Evolutionary conservation across 2,113 vertebrate species (phyloP).

Genomic region (Pterophyllum scalare): DNA sequence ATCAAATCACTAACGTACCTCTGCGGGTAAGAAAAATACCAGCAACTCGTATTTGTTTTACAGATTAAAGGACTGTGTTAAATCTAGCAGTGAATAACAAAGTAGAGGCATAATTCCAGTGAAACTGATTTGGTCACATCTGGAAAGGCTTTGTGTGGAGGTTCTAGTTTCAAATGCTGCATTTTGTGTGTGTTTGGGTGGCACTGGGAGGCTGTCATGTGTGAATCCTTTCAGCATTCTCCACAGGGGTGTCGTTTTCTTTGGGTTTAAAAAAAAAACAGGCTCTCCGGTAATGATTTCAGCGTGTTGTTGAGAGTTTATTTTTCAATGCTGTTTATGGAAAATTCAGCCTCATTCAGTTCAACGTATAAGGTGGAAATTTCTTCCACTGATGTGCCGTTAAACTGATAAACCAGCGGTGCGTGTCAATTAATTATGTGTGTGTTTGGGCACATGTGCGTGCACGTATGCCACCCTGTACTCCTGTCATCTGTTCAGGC

Average conservation of each 20-base stretch:
- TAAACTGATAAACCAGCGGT: neutral
- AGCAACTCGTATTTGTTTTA: neutral
- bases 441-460: slow-evolving; percentile 56
- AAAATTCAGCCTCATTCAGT: neutral
- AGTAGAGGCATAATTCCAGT: slow-evolving; percentile 20
- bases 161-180: slow-evolving; percentile 36
- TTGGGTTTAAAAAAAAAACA: slow-evolving; percentile 71
- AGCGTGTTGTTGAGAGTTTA: slow-evolving; percentile 63
- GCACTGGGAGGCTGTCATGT: slow-evolving; percentile 58
- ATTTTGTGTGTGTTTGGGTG: slow-evolving; percentile 54
- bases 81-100: neutral
- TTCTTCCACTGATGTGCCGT: neutral
- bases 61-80: slow-evolving; percentile 22
- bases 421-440: neutral
- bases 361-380: neutral
- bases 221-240: slow-evolving; percentile 76
- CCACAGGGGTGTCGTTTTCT: slow-evolving; percentile 74
- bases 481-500: slow-evolving; percentile 70
- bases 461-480: slow-evolving; percentile 64
- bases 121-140: slow-evolving; percentile 73
- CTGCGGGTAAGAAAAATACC: neutral
- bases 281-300: slow-evolving; percentile 75
- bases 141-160: slow-evolving; percentile 75
- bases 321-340: slow-evolving; percentile 16
- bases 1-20: neutral